Evolutionary conservation across 2,888 invertebrate genomes (phyloP), one percentile per base, ranked within the genome.

Genomic region (Lepidochitona cinerea): DNA sequence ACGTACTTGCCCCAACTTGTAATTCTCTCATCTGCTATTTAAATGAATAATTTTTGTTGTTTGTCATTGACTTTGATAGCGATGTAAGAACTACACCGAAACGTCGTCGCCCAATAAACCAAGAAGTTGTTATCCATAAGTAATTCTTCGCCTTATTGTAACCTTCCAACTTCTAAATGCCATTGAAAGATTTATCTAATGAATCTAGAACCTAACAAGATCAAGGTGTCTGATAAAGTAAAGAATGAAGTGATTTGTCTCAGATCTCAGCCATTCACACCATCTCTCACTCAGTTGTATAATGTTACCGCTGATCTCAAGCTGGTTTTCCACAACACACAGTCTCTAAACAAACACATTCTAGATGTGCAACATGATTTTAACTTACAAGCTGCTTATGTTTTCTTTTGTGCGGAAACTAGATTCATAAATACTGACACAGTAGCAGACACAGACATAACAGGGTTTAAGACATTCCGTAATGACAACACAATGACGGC

Each of bases 361-460:
- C 41, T 18, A 41, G 41, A 41, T 41, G 41, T 41, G 9, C 9
- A 41, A 41, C 41, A 41, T 41, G 41, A 41, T 41, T 41, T 41
- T 18, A 41, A 41, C 41, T 41, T 41, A 41, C 41, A 41, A n/a
- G 53, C 23, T 33, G 49, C 66, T 71, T 73, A 73, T 65, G 49
- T 76, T n/a, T 26, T 76, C 37, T 68, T 73, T 37, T 76, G 53
- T 49, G 72, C 73, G 54, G 73, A 76, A 76, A 73, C 76, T 9
- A 73, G 71, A 37, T 71, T 75, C 68, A 75, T 26, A n/a, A 54
- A 35, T 37, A 14, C 7, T 26, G 73, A 70, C 35, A 59, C 59
- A 33, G 64, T 53, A 32, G 14, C 23, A 32, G 64, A 68, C 53
- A 68, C 29, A 23, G 12, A 59, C 12, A 59, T 73, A 26, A 41